A percentile compares a stretch with the other conserved stretches of the same genome.
Evolutionary conservation across 2,797 vertebrate species (phyloP).

Genomic region (Delichon dasypus): DNA sequence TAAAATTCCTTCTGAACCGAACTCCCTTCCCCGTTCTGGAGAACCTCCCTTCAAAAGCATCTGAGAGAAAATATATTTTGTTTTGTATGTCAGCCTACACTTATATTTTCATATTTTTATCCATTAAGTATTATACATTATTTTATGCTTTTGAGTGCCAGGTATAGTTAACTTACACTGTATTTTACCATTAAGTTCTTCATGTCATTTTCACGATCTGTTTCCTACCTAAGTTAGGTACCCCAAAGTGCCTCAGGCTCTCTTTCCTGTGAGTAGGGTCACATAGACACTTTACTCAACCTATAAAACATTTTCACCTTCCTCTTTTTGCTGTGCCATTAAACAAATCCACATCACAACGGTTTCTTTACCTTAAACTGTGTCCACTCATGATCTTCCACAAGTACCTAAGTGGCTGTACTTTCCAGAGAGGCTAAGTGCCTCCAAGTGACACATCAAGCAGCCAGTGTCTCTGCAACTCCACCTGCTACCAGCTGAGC

Average conservation of each 20-base stretch:
- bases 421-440: not conserved
- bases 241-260: not conserved
- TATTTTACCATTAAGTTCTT: not conserved
- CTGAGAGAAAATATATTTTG: not conserved
- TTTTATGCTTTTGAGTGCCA: not conserved
- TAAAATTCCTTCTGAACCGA: not conserved
- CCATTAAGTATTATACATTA: not conserved
- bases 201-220: rapidly evolving
- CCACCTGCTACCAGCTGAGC: slow-evolving; percentile 39
- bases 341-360: not conserved
- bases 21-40: not conserved
- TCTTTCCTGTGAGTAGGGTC: not conserved
- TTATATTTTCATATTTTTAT: not conserved
- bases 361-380: not conserved
- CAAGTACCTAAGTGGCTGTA: not conserved
- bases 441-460: not conserved
- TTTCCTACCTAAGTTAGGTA: not conserved
- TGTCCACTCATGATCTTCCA: not conserved
- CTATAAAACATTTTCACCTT: not conserved
- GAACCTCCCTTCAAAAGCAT: not conserved
- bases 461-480: slow-evolving; percentile 12
- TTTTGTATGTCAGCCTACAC: not conserved
- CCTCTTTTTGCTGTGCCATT: not conserved
- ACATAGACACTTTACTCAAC: not conserved
- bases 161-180: not conserved